These are phyloP conservation scores for Cheilosia grossa DNA, from an alignment of 2,888 invertebrate genomes.

Conservation along the genomic window DNA sequence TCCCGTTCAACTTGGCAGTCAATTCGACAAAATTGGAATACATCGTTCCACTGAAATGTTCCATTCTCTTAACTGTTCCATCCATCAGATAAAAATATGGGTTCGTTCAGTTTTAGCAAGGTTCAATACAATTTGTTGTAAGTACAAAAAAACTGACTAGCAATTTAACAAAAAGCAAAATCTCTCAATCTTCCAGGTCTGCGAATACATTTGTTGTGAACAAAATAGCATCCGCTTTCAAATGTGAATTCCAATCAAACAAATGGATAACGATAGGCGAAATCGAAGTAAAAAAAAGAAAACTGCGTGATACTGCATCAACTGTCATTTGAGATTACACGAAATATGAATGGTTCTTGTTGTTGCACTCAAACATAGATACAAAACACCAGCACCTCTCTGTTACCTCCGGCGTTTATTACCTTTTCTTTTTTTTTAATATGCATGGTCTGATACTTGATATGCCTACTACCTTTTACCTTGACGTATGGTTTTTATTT, in stretches of 20 bases:
- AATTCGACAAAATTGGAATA: too few species aligned
- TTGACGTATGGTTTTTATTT: slow-evolving; percentile 39
- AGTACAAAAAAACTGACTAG: too few species aligned
- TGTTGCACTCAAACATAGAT: background rate
- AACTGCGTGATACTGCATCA: background rate
- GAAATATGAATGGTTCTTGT: background rate
- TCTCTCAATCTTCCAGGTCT: too few species aligned
- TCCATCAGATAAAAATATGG: too few species aligned
- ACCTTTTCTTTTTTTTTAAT: slow-evolving; percentile 9
- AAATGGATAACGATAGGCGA: background rate
- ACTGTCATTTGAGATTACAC: background rate
- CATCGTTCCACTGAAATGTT: too few species aligned
- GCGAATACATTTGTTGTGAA: background rate
- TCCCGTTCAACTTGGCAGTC: too few species aligned
- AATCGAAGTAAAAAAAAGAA: background rate
- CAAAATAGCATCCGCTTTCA: background rate
- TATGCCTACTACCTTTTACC: slow-evolving; percentile 23
- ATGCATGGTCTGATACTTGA: slow-evolving; percentile 27
- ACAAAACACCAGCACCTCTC: slow-evolving; percentile 2
- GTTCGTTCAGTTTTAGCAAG: too few species aligned
- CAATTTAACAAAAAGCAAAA: too few species aligned
- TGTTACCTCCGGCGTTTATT: slow-evolving; percentile 9
- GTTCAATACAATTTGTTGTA: too few species aligned
- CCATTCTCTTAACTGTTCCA: too few species aligned
- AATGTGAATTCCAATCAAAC: background rate